Evolutionary conservation across 2,888 invertebrate species (phyloP).

Genomic region (Diabrotica balteata): DNA sequence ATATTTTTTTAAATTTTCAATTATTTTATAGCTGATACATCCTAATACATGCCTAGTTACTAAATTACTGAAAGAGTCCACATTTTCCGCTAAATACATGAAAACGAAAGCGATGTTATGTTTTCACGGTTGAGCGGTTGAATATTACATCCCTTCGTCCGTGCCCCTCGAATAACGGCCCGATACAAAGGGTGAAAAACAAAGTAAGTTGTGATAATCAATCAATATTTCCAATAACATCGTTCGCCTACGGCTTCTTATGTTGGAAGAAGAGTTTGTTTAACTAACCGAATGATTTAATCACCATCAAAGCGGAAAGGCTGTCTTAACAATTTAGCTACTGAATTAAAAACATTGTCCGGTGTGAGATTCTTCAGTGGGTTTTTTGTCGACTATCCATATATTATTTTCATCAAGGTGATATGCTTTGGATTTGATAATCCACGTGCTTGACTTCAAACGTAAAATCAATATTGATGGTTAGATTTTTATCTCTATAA

Average conservation of each 20-base stretch:
- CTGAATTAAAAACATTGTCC: constrained; percentile 56
- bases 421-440: neutral
- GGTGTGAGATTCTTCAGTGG: constrained; percentile 10
- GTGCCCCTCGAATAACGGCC: constrained; percentile 18
- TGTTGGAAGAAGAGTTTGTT: constrained; percentile 55
- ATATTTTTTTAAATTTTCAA: too few species aligned
- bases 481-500: too few species aligned
- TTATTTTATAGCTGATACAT: too few species aligned
- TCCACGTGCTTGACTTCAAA: neutral
- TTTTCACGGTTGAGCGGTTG: constrained; percentile 21
- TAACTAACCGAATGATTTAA: constrained; percentile 63
- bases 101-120: constrained; percentile 14
- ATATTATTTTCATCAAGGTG: constrained; percentile 1
- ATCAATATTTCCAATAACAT: constrained; percentile 60
- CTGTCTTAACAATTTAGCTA: constrained; percentile 61
- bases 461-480: too few species aligned
- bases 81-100: constrained; percentile 16
- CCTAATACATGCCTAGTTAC: too few species aligned
- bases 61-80: too few species aligned
- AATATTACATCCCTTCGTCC: constrained; percentile 18
- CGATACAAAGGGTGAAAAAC: constrained; percentile 41
- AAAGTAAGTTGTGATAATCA: constrained; percentile 58
- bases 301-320: constrained; percentile 60
- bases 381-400: constrained; percentile 11
- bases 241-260: constrained; percentile 54